phyloP scores from a whole-genome alignment of 2,113 vertebrate species.

The Mustela lutreola region DNA sequence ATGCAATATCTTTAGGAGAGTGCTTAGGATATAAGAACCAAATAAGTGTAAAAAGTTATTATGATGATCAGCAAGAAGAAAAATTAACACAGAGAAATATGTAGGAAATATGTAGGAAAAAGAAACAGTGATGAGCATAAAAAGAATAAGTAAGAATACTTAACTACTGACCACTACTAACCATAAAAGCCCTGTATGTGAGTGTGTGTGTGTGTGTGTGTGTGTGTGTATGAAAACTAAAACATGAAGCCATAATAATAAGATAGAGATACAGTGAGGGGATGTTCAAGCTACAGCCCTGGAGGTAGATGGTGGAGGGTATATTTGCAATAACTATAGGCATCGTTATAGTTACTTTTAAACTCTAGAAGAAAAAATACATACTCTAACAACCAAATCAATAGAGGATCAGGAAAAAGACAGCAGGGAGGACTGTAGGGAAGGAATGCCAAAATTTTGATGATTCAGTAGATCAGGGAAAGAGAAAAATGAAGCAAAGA shows the following conservation, averaged over 20 bases:
- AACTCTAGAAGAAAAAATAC: neutral
- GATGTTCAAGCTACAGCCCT: neutral
- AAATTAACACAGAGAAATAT: neutral
- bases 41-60: neutral
- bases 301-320: neutral
- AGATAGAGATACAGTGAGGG: neutral
- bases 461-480: slow-evolving; percentile 9
- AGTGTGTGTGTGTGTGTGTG: neutral
- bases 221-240: neutral
- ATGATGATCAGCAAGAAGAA: neutral
- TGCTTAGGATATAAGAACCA: neutral
- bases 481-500: neutral
- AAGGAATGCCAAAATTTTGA: neutral
- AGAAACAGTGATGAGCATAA: neutral
- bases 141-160: neutral
- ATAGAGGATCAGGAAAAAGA: neutral
- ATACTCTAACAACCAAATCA: neutral
- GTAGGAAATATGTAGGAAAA: neutral
- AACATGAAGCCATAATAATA: neutral
- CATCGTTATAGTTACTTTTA: neutral
- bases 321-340: neutral
- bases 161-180: neutral
- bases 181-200: neutral
- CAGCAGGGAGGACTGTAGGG: neutral
- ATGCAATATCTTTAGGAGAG: neutral